These are phyloP conservation scores for Paramormyrops kingsleyae DNA, from an alignment of 2,113 vertebrate species.

Conservation along the genomic window DNA sequence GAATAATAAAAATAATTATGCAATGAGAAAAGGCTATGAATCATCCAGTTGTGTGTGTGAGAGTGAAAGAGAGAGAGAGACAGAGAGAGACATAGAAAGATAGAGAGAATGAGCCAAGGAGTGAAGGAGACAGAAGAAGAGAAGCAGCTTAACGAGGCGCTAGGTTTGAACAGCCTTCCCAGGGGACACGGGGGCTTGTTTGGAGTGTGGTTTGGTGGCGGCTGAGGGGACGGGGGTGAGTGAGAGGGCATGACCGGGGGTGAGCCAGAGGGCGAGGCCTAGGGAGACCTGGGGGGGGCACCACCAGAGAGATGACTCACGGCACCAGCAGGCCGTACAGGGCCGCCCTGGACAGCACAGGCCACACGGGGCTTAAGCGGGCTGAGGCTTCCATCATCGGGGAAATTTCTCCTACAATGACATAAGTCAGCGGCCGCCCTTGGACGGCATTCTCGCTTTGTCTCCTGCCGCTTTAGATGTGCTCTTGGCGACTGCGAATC, in stretches of 20 bases:
- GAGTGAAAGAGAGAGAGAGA: not conserved
- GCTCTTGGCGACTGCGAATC: not conserved
- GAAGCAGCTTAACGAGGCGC: not conserved
- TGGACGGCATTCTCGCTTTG: not conserved
- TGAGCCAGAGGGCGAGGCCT: not conserved
- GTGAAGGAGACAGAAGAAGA: not conserved
- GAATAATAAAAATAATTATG: slow-evolving; percentile 13
- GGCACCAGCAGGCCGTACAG: not conserved
- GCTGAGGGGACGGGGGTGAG: not conserved
- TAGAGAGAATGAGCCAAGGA: not conserved
- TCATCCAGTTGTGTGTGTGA: not conserved
- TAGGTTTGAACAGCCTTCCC: not conserved
- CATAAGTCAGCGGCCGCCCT: not conserved
- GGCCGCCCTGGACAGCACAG: not conserved
- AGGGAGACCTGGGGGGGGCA: not conserved
- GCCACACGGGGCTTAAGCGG: not conserved
- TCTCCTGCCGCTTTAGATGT: not conserved
- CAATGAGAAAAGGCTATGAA: slow-evolving; percentile 2
- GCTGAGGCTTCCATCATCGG: not conserved
- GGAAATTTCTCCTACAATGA: not conserved
- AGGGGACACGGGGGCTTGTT: not conserved
- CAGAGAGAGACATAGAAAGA: not conserved
- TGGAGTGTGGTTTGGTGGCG: not conserved
- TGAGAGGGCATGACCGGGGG: slow-evolving; percentile 2
- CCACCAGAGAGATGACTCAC: not conserved